Evolutionary conservation across 2,797 vertebrate species (phyloP), one percentile per base, ranked within the genome.

Genomic region (Ciconia nigra): DNA sequence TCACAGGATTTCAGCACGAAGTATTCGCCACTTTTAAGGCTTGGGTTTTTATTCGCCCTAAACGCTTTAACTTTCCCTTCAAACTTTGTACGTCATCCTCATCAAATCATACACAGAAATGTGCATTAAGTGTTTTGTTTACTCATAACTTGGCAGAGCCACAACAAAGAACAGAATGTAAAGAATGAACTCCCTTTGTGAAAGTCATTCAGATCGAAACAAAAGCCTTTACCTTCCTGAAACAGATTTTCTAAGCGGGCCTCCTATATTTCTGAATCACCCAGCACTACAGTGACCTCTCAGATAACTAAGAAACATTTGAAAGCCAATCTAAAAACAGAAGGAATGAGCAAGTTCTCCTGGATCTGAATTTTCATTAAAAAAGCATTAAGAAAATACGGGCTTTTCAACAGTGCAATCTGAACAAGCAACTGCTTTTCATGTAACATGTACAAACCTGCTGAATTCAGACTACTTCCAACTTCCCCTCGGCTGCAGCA

Each of bases 371-470:
- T 95, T 94, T 84, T 95, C 87, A 94, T 93, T 87, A 83, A 92
- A 92, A 94, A 73, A 81, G 93, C 91, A 96, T 79, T 96, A 95
- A 66, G 89, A 24, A 91, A 93, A 91, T 22, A 31, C 9, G 55
- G 63, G 82, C 77, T 92, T 96, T 96, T 92, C 90, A 96, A 37
- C 51, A 1, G 24, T 7, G 92, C 70, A 57, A 70, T 65, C 70
- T 78, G 92, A 77, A 83, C 52, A 78, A 96, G 94, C 83, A 63
- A 92, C 91, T 29, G 1, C 88, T 97, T 89, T 97, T 55, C 91
- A n/a, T 10, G 41, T 26, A 85, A 95, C 97, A 21, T 97, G 98
- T 97, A 96, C 93, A 93, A 97, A 98, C 98, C 97, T 98, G 98
- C 96, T 91, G 95, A 82, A 88, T 92, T 93, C 96, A 57, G 89